These are phyloP conservation scores for Hirtodrosophila cameraria DNA, from an alignment of 2,888 invertebrate genomes.

Conservation along the genomic window DNA sequence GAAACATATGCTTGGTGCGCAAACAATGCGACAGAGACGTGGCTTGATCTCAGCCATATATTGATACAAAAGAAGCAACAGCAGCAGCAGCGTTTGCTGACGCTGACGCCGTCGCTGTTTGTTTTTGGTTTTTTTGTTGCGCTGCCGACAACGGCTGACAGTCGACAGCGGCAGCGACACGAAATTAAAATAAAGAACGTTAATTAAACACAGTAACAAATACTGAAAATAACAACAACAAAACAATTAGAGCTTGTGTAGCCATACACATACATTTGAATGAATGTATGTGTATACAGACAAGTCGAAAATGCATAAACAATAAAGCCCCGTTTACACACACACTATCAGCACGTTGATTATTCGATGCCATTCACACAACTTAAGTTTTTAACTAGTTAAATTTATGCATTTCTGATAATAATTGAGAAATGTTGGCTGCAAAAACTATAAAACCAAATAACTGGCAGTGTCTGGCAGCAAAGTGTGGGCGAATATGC, in stretches of 20 bases:
- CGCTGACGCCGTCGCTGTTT: constrained; percentile 38
- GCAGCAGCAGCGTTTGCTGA: constrained; percentile 46
- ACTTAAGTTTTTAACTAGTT: too few relatives aligned
- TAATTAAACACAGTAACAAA: constrained; percentile 65
- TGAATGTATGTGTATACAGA: background rate
- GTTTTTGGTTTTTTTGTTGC: constrained; percentile 41
- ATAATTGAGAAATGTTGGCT: too few relatives aligned
- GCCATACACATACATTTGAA: constrained; percentile 8
- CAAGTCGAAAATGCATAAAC: constrained; percentile 1
- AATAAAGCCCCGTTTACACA: too few relatives aligned
- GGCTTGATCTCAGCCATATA: constrained; percentile 71
- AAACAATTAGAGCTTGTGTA: constrained; percentile 59
- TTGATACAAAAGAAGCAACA: constrained; percentile 38
- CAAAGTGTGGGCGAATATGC: too few relatives aligned
- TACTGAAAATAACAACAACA: constrained; percentile 56
- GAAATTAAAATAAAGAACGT: constrained; percentile 53
- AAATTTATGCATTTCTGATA: too few relatives aligned
- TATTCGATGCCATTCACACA: too few relatives aligned
- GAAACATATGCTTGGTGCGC: constrained; percentile 7
- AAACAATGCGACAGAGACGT: constrained; percentile 49
- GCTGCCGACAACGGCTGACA: constrained; percentile 49
- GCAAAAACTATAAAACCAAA: too few relatives aligned
- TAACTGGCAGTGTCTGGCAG: too few relatives aligned
- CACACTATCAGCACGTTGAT: too few relatives aligned
- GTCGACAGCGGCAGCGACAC: constrained; percentile 32